Evolutionary conservation across 2,888 invertebrate genomes (phyloP).

Genomic region (Drosophila kanekoi): DNA sequence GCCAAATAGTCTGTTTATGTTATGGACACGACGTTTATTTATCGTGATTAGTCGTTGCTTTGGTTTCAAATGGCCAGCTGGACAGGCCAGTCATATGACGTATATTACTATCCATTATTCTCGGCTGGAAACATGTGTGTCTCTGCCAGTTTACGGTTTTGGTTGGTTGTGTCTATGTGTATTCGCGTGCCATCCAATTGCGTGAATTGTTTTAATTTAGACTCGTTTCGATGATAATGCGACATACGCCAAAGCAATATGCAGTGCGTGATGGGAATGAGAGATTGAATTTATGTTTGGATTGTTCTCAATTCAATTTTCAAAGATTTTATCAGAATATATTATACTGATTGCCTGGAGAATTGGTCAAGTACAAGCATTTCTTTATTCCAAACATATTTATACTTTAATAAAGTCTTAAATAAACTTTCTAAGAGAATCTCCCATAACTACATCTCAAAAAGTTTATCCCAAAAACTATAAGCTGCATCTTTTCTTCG

Average conservation of each 20-base stretch:
- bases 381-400: not conserved
- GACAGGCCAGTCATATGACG: conserved; percentile 10
- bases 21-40: conserved; percentile 20
- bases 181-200: conserved; percentile 45
- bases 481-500: too few species aligned
- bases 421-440: too few species aligned
- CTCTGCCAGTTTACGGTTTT: conserved; percentile 1
- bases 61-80: conserved; percentile 7
- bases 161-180: conserved; percentile 15
- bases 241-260: conserved; percentile 8
- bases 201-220: conserved; percentile 35
- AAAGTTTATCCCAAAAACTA: too few species aligned
- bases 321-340: conserved; percentile 7
- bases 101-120: conserved; percentile 11
- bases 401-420: not conserved
- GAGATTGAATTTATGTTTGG: conserved; percentile 23
- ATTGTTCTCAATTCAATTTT: conserved; percentile 3
- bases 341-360: not conserved
- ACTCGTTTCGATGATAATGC: conserved; percentile 25
- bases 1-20: conserved; percentile 21
- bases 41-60: conserved; percentile 36
- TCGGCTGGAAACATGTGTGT: not conserved
- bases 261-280: conserved; percentile 28
- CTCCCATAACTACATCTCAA: not conserved
- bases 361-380: not conserved